Evolutionary conservation across 2,797 vertebrate genomes (phyloP).

Genomic region (Fistularia tabacaria): DNA sequence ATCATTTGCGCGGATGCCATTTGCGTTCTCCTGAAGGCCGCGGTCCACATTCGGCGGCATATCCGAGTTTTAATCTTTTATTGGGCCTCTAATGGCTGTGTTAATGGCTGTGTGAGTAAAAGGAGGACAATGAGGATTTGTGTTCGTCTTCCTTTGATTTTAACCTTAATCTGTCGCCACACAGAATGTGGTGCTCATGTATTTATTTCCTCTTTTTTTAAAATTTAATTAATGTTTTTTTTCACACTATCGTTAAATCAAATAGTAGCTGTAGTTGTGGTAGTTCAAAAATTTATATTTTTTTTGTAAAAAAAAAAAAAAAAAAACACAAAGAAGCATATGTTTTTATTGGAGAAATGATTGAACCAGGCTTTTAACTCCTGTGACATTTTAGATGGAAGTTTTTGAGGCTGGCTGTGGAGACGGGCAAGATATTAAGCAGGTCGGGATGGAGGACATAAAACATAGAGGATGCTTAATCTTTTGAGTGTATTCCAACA

Average conservation of each 20-base stretch:
- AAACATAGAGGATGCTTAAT: constrained; percentile 75
- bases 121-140: constrained; percentile 38
- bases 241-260: too few species aligned
- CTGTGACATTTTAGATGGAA: constrained; percentile 43
- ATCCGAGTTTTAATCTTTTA: constrained; percentile 48
- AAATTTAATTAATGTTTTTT: background rate
- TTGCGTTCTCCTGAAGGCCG: constrained; percentile 1
- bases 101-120: constrained; percentile 43
- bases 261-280: too few species aligned
- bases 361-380: constrained; percentile 35
- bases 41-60: constrained; percentile 18
- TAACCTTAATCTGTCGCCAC: too few species aligned
- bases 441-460: constrained; percentile 68
- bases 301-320: background rate
- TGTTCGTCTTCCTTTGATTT: constrained; percentile 6
- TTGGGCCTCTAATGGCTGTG: constrained; percentile 26
- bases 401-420: constrained; percentile 47
- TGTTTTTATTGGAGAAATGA: constrained; percentile 19
- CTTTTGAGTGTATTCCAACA: constrained; percentile 77
- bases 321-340: constrained; percentile 1
- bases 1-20: constrained; percentile 17
- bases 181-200: background rate
- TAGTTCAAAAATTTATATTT: too few species aligned
- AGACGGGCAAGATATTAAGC: constrained; percentile 69
- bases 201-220: background rate